phyloP scores from a whole-genome alignment of 1,140 invertebrate genomes.

The Bombus superbus region DNA sequence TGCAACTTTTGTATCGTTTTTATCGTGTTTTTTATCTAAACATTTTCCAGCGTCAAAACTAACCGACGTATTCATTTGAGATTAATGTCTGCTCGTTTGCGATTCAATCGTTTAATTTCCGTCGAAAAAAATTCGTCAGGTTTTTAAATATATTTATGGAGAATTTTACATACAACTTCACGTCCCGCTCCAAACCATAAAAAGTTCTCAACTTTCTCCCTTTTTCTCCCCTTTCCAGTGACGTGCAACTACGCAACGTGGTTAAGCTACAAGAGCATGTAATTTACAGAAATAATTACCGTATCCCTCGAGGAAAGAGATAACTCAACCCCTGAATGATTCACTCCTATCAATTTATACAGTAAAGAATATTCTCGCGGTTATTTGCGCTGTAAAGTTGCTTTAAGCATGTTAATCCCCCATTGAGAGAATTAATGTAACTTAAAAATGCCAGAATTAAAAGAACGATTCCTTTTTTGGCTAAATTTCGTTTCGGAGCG shows the following conservation, averaged over 20 bases:
- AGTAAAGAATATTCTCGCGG: not conserved
- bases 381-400: not conserved
- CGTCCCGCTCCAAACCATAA: not conserved
- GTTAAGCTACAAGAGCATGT: not conserved
- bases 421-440: not conserved
- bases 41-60: not conserved
- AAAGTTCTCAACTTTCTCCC: not conserved
- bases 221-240: not conserved
- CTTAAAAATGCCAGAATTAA: not conserved
- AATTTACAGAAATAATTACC: slow-evolving; percentile 29
- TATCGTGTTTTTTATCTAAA: not conserved
- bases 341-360: not conserved
- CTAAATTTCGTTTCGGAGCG: not conserved
- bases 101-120: not conserved
- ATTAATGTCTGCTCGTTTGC: not conserved
- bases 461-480: not conserved
- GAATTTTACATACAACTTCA: not conserved
- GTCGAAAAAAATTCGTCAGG: too few species aligned
- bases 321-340: not conserved
- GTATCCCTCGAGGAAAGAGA: not conserved
- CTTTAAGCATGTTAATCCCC: not conserved
- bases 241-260: not conserved
- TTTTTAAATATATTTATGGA: not conserved
- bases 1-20: too few species aligned
- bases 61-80: not conserved